Evolutionary conservation across 1,140 invertebrate species (phyloP).

Genomic region (Nymphalis io): DNA sequence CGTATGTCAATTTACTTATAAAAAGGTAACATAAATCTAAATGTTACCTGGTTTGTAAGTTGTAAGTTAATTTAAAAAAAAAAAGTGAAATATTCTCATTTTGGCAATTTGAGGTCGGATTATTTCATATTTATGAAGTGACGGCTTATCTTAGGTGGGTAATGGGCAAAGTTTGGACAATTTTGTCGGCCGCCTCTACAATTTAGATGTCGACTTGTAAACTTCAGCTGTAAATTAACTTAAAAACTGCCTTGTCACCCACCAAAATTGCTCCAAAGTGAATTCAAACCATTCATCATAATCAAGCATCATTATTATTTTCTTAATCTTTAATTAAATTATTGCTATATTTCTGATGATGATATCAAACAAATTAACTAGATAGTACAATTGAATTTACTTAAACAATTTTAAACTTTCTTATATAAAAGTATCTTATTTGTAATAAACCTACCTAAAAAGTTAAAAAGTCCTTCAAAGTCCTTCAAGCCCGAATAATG

Average conservation of each 20-base stretch:
- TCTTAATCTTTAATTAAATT: background rate
- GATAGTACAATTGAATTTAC: too few species aligned
- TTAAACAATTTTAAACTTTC: too few species aligned
- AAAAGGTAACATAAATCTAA: too few species aligned
- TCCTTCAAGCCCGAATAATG: too few species aligned
- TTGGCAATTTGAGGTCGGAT: constrained; percentile 7
- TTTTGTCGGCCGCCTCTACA: constrained; percentile 23
- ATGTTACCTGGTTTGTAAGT: too few species aligned
- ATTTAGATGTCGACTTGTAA: constrained; percentile 34
- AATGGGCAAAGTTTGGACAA: constrained; percentile 36
- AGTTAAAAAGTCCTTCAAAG: too few species aligned
- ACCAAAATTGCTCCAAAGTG: constrained; percentile 15
- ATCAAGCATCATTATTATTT: background rate
- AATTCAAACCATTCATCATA: constrained; percentile 6
- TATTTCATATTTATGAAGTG: constrained; percentile 40
- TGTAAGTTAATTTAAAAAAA: too few species aligned
- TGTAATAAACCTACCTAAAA: too few species aligned
- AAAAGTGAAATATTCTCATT: background rate
- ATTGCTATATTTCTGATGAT: too few species aligned
- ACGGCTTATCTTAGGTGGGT: constrained; percentile 34
- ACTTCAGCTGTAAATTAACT: constrained; percentile 38
- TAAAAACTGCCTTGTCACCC: constrained; percentile 34
- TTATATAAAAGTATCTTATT: too few species aligned
- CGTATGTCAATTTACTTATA: too few species aligned
- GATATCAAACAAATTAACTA: too few species aligned